Conservation (phyloP, 2,797 vertebrate genomes). For the Phylloscopus collybita region DNA sequence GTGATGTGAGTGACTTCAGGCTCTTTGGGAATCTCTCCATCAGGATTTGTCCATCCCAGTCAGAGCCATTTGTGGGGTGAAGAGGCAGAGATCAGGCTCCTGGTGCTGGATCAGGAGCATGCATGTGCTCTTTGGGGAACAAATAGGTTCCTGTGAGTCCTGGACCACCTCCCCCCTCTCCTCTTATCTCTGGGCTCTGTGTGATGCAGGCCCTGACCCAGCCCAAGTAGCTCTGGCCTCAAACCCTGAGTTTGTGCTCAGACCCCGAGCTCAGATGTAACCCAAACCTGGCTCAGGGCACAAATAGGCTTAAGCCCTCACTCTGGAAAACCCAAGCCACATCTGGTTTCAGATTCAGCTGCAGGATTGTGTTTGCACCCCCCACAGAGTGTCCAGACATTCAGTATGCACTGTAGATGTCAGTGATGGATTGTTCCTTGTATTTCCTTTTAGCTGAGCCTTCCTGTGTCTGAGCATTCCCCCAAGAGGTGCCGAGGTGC, state of each 20-base stretch:
- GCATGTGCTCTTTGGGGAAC: not conserved
- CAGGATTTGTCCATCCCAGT: not conserved
- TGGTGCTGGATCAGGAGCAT: rapidly evolving
- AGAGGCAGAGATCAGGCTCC: not conserved
- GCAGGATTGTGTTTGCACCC: not conserved
- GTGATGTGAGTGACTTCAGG: not conserved
- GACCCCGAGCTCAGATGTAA: not conserved
- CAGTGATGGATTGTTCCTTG: not conserved
- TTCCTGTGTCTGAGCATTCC: not conserved
- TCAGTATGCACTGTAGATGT: not conserved
- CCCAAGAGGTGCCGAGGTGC: not conserved
- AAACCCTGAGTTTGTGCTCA: not conserved
- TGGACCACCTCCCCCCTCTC: not conserved
- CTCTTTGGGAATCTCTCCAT: not conserved
- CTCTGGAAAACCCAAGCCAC: not conserved
- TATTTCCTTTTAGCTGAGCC: not conserved
- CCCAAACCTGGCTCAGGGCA: not conserved
- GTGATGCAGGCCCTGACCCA: not conserved
- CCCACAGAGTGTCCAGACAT: not conserved
- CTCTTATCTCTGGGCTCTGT: not conserved
- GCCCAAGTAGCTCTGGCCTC: not conserved
- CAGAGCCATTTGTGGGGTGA: not conserved
- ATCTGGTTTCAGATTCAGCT: not conserved
- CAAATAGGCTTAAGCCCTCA: not conserved
- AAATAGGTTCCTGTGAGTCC: not conserved